phyloP scores from a whole-genome alignment of 1,140 invertebrate species.

The Drosophila kanapiae region DNA sequence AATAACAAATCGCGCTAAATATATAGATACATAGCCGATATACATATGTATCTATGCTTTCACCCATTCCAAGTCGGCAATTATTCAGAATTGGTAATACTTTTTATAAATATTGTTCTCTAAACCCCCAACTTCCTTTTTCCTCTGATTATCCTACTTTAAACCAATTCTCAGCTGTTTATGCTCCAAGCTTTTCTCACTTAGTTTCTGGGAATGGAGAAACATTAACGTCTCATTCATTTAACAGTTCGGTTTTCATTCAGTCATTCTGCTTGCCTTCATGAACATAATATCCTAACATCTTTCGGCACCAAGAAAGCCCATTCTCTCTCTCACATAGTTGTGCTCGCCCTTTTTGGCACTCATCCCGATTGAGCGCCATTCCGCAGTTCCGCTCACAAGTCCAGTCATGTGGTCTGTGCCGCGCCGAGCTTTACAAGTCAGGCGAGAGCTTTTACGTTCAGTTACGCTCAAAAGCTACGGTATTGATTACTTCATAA shows the following conservation, averaged over 20 bases:
- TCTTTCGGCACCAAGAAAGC: background rate
- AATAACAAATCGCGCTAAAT: no score
- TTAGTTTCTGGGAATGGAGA: background rate
- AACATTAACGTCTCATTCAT: slow-evolving; percentile 6
- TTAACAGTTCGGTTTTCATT: background rate
- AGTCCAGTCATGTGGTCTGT: slow-evolving; percentile 64
- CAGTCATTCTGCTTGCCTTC: background rate
- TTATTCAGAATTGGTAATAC: no score
- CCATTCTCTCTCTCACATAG: background rate
- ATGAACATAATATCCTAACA: background rate
- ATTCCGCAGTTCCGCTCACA: slow-evolving; percentile 52
- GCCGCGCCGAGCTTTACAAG: slow-evolving; percentile 53
- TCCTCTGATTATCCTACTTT: background rate
- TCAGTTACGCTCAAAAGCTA: slow-evolving; percentile 73
- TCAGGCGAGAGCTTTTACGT: slow-evolving; percentile 74
- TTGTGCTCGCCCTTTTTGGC: background rate
- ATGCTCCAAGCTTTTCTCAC: background rate
- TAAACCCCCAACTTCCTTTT: background rate
- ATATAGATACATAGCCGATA: no score
- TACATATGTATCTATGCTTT: no score
- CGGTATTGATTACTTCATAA: slow-evolving; percentile 60
- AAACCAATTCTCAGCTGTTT: background rate
- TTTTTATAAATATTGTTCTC: background rate
- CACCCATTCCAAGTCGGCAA: no score
- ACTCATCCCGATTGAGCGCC: slow-evolving; percentile 48